These are phyloP conservation scores for Listrodromus nycthemerus DNA, from an alignment of 2,888 invertebrate genomes.

Conservation along the genomic window DNA sequence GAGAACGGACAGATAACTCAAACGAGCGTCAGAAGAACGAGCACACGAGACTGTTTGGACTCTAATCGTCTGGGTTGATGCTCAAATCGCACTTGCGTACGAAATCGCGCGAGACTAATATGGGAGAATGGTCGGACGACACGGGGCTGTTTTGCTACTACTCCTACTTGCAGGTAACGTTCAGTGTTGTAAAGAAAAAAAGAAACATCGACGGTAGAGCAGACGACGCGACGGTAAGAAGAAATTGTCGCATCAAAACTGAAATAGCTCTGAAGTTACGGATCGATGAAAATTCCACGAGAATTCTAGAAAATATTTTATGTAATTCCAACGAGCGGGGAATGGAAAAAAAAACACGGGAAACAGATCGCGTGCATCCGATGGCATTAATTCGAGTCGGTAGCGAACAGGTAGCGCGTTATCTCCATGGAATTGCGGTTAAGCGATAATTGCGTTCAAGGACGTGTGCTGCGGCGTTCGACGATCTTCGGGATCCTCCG, in stretches of 20 bases:
- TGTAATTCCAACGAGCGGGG: not conserved
- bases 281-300: not conserved
- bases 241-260: not conserved
- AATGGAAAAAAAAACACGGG: not conserved
- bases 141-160: slow-evolving; percentile 80
- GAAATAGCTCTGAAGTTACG: not conserved
- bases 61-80: slow-evolving; percentile 23
- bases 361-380: slow-evolving; percentile 48
- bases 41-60: slow-evolving; percentile 9
- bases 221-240: not conserved
- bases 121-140: slow-evolving; percentile 81
- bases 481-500: slow-evolving; percentile 34
- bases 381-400: slow-evolving; percentile 1
- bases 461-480: slow-evolving; percentile 32
- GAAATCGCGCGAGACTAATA: slow-evolving; percentile 75
- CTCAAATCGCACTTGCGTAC: slow-evolving; percentile 45
- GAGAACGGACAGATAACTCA: not conserved
- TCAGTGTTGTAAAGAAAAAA: not conserved
- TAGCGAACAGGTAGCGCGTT: slow-evolving; percentile 47
- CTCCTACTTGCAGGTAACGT: slow-evolving; percentile 80
- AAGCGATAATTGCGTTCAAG: slow-evolving; percentile 59
- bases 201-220: not conserved
- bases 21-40: not conserved
- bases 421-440: slow-evolving; percentile 27
- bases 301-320: not conserved